Evolutionary conservation across 2,888 invertebrate genomes (phyloP).

Genomic region (Rambutsinella grinnellia): DNA sequence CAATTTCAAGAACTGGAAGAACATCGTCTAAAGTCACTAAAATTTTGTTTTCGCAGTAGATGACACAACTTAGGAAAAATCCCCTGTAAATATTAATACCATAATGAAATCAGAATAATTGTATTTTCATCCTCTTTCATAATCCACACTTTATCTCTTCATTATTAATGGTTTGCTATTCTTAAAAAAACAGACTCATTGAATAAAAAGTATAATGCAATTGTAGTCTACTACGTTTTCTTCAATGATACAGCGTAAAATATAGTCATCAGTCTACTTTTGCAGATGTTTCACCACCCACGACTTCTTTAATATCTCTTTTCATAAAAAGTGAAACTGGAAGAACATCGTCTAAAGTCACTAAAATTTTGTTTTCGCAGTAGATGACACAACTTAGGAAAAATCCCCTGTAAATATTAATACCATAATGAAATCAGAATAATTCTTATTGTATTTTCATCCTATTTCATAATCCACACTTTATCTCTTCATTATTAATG

Average conservation of each 20-base stretch:
- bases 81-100: conserved; percentile 77
- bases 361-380: conserved; percentile 94
- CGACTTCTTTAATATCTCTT: too few species aligned
- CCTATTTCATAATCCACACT: too few species aligned
- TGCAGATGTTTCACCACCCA: too few species aligned
- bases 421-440: conserved; percentile 1
- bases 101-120: not conserved
- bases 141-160: too few species aligned
- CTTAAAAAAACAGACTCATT: too few species aligned
- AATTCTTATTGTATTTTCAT: not conserved
- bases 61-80: conserved; percentile 90
- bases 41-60: conserved; percentile 96
- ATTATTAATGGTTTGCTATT: too few species aligned
- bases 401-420: conserved; percentile 80
- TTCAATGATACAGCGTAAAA: too few species aligned
- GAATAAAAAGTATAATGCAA: too few species aligned
- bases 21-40: conserved; percentile 97
- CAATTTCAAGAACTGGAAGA: conserved; percentile 95
- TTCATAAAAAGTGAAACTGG: too few species aligned
- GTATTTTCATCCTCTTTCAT: not conserved
- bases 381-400: conserved; percentile 94
- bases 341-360: conserved; percentile 96
- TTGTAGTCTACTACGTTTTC: too few species aligned
- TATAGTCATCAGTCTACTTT: too few species aligned
- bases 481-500: too few species aligned